Base-by-base conservation (phyloP, 2,113 vertebrate species). In the Petromus typicus region DNA sequence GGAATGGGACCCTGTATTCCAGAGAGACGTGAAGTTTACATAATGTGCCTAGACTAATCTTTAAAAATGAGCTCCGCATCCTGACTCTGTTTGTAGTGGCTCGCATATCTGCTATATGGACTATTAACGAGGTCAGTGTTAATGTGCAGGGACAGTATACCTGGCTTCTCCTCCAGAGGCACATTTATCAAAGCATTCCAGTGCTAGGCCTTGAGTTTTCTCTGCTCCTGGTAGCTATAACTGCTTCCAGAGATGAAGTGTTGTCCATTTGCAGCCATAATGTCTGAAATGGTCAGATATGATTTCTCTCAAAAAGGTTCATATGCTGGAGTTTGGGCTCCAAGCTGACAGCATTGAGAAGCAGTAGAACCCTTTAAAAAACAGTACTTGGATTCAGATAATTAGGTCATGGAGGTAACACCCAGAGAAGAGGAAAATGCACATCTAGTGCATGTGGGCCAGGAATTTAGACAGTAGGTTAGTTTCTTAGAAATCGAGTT, bases 131-230 rank as follows among this genome's bases (percentile, higher is more conserved):
- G 5, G 20, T 40, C 14, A 87, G 4, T 59, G n/a, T n/a, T 63
- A 16, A 43, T 11, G 6, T 17, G 20, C 27, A 87, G 57, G 30
- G 10, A 61, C 0, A 81, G 2, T 2, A 2, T 56, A n/a, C 4
- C 12, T 17, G 13, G 2, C 32, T 48, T 25, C 2, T 86, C 2
- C n/a, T 25, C 0, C 45, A 43, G 12, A 27, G 10, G 4, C 12
- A 0, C 23, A 20, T 37, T 51, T 18, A 22, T 23, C 16, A 10
- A 4, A 54, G 10, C 2, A 40, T 45, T 57, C 23, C 20, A 20
- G 0, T 2, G 3, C 34, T 75, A 16, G 5, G 13, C 40, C 40
- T 6, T 48, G 78, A 87, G 9, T 25, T 84, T 25, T 71, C 34
- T 76, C 43, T 86, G 37, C 7, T 63, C 2, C 56, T 54, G 37